Evolutionary conservation across 2,888 invertebrate genomes (phyloP).

Genomic region (Noctua janthina): DNA sequence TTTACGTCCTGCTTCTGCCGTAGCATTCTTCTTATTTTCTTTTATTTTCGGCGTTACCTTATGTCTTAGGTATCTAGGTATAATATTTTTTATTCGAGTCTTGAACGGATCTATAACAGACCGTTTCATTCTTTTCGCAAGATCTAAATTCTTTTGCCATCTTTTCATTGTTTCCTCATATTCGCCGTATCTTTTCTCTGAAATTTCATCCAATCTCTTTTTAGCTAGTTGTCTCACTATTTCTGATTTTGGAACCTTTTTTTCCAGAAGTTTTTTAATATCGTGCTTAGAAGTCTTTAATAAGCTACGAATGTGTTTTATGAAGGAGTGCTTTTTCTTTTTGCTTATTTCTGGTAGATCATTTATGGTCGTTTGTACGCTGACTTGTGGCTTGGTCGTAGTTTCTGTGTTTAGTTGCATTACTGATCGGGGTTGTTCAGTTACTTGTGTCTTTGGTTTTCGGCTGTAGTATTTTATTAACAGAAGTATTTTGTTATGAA

Average conservation of each 20-base stretch:
- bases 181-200: conserved; percentile 70
- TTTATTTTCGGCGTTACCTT: conserved; percentile 75
- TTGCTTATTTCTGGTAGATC: conserved; percentile 24
- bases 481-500: conserved; percentile 69
- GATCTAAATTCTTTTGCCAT: conserved; percentile 79
- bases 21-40: conserved; percentile 61
- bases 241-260: conserved; percentile 73
- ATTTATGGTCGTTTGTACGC: conserved; percentile 1
- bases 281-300: conserved; percentile 76
- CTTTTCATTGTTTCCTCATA: conserved; percentile 76
- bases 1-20: conserved; percentile 16
- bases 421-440: background rate
- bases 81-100: conserved; percentile 78
- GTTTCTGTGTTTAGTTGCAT: background rate
- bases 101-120: conserved; percentile 63
- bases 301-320: conserved; percentile 76
- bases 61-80: conserved; percentile 80
- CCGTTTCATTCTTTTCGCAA: conserved; percentile 72
- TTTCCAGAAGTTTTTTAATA: conserved; percentile 71
- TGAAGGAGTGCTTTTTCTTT: conserved; percentile 73
- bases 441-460: conserved; percentile 10
- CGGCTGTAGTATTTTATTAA: conserved; percentile 61
- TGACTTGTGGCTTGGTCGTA: background rate
- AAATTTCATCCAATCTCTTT: conserved; percentile 72
- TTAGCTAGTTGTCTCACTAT: conserved; percentile 74